Base-by-base conservation (phyloP, 2,888 invertebrate genomes). In the Macrophya annulata region DNA sequence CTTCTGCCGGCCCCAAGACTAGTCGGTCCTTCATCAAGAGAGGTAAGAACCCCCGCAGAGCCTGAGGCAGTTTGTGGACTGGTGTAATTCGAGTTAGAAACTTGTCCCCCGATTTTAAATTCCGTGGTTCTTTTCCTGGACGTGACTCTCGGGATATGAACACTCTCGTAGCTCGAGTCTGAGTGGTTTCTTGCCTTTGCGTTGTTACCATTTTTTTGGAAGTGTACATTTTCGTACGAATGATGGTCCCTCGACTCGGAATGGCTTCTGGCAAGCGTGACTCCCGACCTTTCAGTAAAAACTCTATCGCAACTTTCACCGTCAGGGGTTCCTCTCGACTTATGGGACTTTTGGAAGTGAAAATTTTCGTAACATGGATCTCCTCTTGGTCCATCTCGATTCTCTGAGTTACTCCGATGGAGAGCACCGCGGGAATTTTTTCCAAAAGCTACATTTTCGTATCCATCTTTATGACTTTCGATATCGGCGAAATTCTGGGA, bases 101-200 rank as follows among this genome's bases (percentile, higher is more conserved):
- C 93, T 83, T 90, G 90, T 12, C 92, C 93, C 1, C 93, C 93
- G 62, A 93, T 89, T 68, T 91, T 91, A 84, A 93, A 93, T 21
- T 93, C 93, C 31, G 89, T 89, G 62, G 88, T 88, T 55, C 89
- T 90, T 85, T 90, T 92, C n/a, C 91, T 88, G 2, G 92, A 88
- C 10, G 88, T 88, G 10, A 92, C 89, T 31, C 93, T 89, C 0
- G 93, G 93, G 86, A 93, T 92, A 71, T 92, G 90, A 84, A 93
- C 92, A 83, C 91, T 90, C 45, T 92, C 91, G 87, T 91, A 90
- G 37, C 90, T 89, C 45, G 90, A 87, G 17, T 90, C 90, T 4
- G 89, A 87, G 9, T 88, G 89, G 37, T 88, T 85, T 74, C 85
- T 51, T 5, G 87, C 72, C 31, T 87, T 89, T 0, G 76, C n/a